A percentile compares a stretch with the other conserved stretches of the same genome.
phyloP scores from a whole-genome alignment of 2,113 vertebrate species.

The Mystacornis crossleyi region DNA sequence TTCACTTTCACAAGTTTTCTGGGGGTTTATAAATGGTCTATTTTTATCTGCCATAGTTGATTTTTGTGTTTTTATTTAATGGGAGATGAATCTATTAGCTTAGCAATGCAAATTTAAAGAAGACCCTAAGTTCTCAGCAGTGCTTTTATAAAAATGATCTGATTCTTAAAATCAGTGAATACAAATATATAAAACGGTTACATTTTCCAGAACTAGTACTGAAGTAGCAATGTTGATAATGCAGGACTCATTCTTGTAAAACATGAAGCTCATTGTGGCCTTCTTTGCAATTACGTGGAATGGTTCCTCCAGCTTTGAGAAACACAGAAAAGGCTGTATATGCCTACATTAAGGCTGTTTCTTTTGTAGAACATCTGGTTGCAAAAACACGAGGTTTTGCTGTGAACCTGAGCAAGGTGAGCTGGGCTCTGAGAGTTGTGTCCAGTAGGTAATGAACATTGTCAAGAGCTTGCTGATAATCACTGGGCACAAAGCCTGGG shows the following conservation, averaged over 20 bases:
- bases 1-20: slow-evolving; percentile 36
- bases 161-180: not conserved
- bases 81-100: slow-evolving; percentile 61
- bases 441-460: not conserved
- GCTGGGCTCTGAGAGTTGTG: not conserved
- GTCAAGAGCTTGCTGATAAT: not conserved
- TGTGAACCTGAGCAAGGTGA: not conserved
- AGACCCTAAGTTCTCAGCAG: not conserved
- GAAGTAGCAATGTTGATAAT: not conserved
- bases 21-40: slow-evolving; percentile 54
- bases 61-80: slow-evolving; percentile 54
- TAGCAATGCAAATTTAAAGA: slow-evolving; percentile 56
- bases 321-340: not conserved
- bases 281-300: not conserved
- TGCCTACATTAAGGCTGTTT: not conserved
- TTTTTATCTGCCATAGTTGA: slow-evolving; percentile 67
- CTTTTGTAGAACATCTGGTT: not conserved
- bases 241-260: not conserved
- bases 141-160: not conserved
- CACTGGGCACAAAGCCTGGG: not conserved
- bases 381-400: not conserved
- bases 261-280: not conserved
- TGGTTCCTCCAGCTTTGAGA: not conserved
- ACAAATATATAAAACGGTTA: not conserved
- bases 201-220: not conserved